Base-by-base conservation (phyloP, 2,113 vertebrate species). In the Elephantulus edwardii region DNA sequence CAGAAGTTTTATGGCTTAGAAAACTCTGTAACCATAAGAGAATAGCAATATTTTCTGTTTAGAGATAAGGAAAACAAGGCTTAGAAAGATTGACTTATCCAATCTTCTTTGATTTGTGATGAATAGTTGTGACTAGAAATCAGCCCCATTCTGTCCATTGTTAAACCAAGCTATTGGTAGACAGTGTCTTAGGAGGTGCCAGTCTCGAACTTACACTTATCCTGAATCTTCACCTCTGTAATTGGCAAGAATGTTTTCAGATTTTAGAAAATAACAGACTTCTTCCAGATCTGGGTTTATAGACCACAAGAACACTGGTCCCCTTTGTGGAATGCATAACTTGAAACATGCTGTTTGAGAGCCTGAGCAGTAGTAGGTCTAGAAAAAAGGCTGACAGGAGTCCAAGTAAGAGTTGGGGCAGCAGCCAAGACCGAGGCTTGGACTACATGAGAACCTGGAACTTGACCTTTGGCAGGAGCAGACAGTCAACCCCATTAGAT, bases 51-150 rank as follows among this genome's bases (percentile, higher is more conserved):
- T 58, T 77, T 71, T 54, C 38, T 85, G 74, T 42, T 66, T 44
- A 90, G 42, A 85, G 46, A 64, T 75, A 35, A 94, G 40, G 44
- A 88, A 79, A 88, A 66, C 86, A 35, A 94, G 54, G 14, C 77
- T 83, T 91, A 79, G 35, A 88, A 88, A 78, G 42, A 56, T 83
- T 30, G 56, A 40, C 19, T 75, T 68, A 56, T 7, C 6, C 38
- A 83, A 2, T 74, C 54, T 68, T 87, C 7, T 70, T 1, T 74
- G 70, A 74, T 77, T 84, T 78, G 8, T 8, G 80, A 50, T 10
- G 54, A 24, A 91, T 83, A 95, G 20, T 54, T 75, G 17, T 52
- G 28, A 77, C n/a, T 64, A 35, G 38, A 82, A 76, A 19, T 74
- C 82, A 77, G n/a, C 20, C 44, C 20, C 33, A n/a, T 56, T 83